These are phyloP conservation scores for Nannoperca obscura DNA, from an alignment of 2,797 vertebrate genomes.

Conservation along the genomic window DNA sequence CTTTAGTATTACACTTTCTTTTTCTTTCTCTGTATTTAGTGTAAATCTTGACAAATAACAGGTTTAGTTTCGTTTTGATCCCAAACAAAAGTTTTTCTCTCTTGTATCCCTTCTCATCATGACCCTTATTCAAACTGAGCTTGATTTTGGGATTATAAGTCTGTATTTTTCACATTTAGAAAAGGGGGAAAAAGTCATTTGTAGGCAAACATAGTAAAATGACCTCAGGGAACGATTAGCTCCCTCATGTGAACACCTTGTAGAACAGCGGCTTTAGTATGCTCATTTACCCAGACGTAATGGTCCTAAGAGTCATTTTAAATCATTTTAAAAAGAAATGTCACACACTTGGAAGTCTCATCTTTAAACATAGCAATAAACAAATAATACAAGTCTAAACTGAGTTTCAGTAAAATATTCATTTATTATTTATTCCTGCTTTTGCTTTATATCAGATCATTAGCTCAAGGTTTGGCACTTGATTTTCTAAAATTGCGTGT, in stretches of 20 bases:
- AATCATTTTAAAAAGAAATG: background rate
- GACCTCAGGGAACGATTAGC: background rate
- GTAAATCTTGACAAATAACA: background rate
- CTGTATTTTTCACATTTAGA: background rate
- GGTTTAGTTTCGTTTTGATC: background rate
- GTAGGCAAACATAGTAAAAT: background rate
- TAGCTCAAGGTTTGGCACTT: conserved; percentile 75
- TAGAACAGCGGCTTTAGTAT: background rate
- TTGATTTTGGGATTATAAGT: background rate
- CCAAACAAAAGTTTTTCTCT: background rate
- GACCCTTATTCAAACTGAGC: background rate
- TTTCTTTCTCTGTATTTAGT: background rate
- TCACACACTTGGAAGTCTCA: background rate
- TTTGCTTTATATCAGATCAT: conserved; percentile 58
- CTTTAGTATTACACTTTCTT: background rate
- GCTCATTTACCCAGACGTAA: background rate
- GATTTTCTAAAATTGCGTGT: conserved; percentile 53
- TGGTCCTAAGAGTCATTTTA: background rate
- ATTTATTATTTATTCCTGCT: conserved; percentile 67
- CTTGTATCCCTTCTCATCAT: background rate
- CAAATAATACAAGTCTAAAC: conserved; percentile 7
- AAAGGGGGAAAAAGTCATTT: background rate
- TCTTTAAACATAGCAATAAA: background rate
- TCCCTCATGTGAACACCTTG: background rate
- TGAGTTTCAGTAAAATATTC: conserved; percentile 70